phyloP scores from a whole-genome alignment of 2,888 invertebrate genomes.

The Tromatobia lineatoria region DNA sequence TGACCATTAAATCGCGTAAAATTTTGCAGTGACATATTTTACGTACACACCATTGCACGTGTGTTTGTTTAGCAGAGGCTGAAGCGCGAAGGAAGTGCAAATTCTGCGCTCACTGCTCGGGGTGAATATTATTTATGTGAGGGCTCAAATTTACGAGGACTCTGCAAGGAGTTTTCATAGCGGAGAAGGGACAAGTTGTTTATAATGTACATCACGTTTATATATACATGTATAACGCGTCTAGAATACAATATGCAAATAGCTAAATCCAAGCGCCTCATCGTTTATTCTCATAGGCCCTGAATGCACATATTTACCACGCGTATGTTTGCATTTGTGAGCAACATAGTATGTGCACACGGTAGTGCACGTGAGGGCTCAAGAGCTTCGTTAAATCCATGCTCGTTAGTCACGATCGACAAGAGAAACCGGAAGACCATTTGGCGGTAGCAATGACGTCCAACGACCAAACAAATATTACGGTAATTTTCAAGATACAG shows the following conservation, averaged over 20 bases:
- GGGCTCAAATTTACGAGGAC: slow-evolving; percentile 12
- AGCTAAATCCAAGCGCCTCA: slow-evolving; percentile 10
- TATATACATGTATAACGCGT: not conserved
- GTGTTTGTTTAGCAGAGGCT: slow-evolving; percentile 4
- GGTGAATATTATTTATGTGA: slow-evolving; percentile 18
- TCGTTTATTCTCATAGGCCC: not conserved
- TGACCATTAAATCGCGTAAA: not conserved
- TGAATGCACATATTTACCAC: slow-evolving; percentile 8
- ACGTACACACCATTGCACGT: not conserved
- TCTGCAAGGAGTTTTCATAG: not conserved
- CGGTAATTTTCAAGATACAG: not conserved
- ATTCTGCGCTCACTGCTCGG: not conserved
- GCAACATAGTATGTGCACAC: not conserved
- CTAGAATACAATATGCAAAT: slow-evolving; percentile 14
- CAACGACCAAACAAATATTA: not conserved
- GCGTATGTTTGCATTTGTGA: not conserved
- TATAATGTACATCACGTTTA: slow-evolving; percentile 9
- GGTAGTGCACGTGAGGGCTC: not conserved
- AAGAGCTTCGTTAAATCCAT: slow-evolving; percentile 41
- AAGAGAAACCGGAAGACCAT: not conserved
- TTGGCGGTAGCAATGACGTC: not conserved
- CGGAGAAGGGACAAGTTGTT: not conserved
- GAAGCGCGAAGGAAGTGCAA: slow-evolving; percentile 2
- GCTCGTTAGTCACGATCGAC: slow-evolving; percentile 40
- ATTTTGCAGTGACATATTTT: not conserved